Conservation (phyloP, 2,888 invertebrate genomes). For the Steinernema scapterisci region DNA sequence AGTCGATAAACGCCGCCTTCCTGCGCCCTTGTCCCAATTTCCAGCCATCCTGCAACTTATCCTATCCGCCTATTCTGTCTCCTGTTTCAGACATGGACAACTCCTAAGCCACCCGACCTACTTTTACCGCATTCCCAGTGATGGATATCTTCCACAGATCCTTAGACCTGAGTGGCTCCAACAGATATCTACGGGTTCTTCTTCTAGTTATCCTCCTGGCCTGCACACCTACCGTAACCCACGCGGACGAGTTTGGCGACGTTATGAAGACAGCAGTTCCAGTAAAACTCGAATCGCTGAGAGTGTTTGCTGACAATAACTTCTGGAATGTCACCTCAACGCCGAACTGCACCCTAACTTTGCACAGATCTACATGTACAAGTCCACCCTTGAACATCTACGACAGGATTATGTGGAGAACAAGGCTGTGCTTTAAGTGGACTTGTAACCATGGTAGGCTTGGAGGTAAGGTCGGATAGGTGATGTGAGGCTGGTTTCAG, state of each 20-base stretch:
- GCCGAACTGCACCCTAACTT: conserved; percentile 31
- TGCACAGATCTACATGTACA: conserved; percentile 31
- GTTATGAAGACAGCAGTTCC: conserved; percentile 41
- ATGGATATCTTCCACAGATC: too few species aligned
- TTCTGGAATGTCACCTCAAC: conserved; percentile 28
- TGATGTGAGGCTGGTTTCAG: conserved; percentile 35
- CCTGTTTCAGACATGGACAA: neutral
- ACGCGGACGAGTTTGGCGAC: conserved; percentile 39
- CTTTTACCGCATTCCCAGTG: too few species aligned
- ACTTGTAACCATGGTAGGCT: conserved; percentile 11
- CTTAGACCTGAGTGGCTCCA: too few species aligned
- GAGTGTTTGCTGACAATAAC: conserved; percentile 36
- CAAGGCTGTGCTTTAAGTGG: conserved; percentile 45
- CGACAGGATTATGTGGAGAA: conserved; percentile 43
- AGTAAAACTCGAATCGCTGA: conserved; percentile 44
- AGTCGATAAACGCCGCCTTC: conserved; percentile 2
- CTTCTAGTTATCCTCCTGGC: neutral
- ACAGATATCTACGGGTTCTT: too few species aligned
- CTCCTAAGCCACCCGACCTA: too few species aligned
- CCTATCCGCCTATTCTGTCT: neutral
- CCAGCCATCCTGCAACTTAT: too few species aligned
- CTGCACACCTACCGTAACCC: neutral
- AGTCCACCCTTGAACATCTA: conserved; percentile 21
- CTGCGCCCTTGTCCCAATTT: too few species aligned
- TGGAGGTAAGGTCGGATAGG: too few species aligned